Conservation (phyloP, 2,888 invertebrate genomes). For the Rotaria magnacalcarata region DNA sequence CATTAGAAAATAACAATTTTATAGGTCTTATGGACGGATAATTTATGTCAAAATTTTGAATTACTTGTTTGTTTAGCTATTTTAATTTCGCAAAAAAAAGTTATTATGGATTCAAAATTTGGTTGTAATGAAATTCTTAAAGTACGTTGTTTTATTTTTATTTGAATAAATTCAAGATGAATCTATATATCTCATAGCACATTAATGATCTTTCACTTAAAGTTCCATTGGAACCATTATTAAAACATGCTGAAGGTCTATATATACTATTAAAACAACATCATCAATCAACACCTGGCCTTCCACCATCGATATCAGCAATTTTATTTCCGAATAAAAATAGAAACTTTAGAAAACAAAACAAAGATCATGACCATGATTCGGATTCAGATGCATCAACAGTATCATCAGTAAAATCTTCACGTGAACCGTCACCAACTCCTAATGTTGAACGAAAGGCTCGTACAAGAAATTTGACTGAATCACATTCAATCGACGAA, state of each 20-base stretch:
- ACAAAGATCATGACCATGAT: neutral
- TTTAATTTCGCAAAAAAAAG: slow-evolving; percentile 78
- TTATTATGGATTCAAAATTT: slow-evolving; percentile 82
- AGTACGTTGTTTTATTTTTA: neutral
- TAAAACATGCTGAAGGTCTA: slow-evolving; percentile 77
- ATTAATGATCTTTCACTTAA: slow-evolving; percentile 86
- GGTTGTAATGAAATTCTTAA: slow-evolving; percentile 82
- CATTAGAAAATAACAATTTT: neutral
- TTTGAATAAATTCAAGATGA: neutral
- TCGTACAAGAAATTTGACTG: neutral
- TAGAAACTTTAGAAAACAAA: neutral
- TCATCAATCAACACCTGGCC: slow-evolving; percentile 10
- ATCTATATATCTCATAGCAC: slow-evolving; percentile 66
- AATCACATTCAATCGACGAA: slow-evolving; percentile 17
- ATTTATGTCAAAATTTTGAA: slow-evolving; percentile 90
- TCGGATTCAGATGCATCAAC: neutral
- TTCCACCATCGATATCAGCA: neutral
- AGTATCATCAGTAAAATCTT: neutral
- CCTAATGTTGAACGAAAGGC: neutral
- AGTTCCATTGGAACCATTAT: slow-evolving; percentile 74
- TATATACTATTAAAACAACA: slow-evolving; percentile 39
- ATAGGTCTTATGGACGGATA: slow-evolving; percentile 75
- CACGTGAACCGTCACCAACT: neutral
- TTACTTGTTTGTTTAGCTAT: slow-evolving; percentile 86
- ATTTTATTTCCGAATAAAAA: slow-evolving; percentile 9